Evolutionary conservation across 2,888 invertebrate species (phyloP).

Genomic region (Scrobipalpa costella): DNA sequence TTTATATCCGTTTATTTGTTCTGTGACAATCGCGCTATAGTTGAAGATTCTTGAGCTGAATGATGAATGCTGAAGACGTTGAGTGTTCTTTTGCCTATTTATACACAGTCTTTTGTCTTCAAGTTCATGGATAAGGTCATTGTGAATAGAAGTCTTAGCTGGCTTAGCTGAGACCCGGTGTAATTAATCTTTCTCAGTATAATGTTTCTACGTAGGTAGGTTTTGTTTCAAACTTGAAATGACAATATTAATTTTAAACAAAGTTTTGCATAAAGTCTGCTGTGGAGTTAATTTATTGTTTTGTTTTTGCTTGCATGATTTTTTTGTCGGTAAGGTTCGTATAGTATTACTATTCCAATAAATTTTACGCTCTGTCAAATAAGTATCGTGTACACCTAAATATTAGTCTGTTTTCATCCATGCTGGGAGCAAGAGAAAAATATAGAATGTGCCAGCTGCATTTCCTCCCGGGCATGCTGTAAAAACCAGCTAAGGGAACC

Average conservation of each 20-base stretch:
- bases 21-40: constrained; percentile 5
- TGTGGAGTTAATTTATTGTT: constrained; percentile 2
- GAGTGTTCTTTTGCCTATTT: constrained; percentile 55
- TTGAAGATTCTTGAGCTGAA: constrained; percentile 39
- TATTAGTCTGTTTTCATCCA: neutral
- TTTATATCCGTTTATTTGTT: neutral
- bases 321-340: neutral
- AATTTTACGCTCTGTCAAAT: too few relatives aligned
- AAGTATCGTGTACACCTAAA: too few relatives aligned
- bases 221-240: neutral
- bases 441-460: too few relatives aligned
- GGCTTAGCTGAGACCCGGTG: neutral
- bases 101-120: constrained; percentile 51
- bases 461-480: too few relatives aligned
- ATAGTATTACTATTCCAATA: too few relatives aligned
- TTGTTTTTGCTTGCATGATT: neutral
- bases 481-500: too few relatives aligned
- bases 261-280: neutral
- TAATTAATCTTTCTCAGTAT: constrained; percentile 8
- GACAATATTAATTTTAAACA: constrained; percentile 1
- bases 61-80: constrained; percentile 59
- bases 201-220: neutral
- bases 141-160: constrained; percentile 9
- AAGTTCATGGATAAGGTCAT: constrained; percentile 48
- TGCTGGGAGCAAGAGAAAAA: too few relatives aligned